Evolutionary conservation across 2,113 vertebrate species (phyloP), one percentile per base, ranked within the genome.

Genomic region (Mionectes macconnelli): DNA sequence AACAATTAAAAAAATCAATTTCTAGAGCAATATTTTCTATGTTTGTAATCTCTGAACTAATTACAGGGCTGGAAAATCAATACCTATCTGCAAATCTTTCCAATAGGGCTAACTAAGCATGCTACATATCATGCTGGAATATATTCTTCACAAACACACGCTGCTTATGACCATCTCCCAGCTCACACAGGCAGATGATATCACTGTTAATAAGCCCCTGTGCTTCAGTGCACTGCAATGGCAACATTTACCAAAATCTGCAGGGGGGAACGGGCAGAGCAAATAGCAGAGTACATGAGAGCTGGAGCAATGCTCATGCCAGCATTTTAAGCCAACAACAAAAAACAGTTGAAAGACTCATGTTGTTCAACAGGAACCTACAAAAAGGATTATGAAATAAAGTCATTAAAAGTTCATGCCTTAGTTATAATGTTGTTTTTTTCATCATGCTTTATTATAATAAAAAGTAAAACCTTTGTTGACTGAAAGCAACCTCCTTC

Each of bases 21-120:
- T 85, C 70, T 50, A 33, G 70, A 63, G 59, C 82, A 23, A 74
- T 94, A 90, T 92, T 97, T 91, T 88, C 87, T 94, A 45, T 95
- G 84, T 56, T 90, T 80, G 70, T 84, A 83, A 97, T 88, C 94
- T 68, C 87, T 63, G 81, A 66, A 89, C 93, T 94, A 96, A 97
- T 96, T 96, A 93, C 47, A 86, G 70, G 55, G 4, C 59, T 67
- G 87, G 78, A 91, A 95, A 94, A 94, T 96, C 96, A 8, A 97
- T 96, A 8, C 22, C 68, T 91, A 86, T 86, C 85, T 74, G 78
- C 50, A 94, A 94, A 91, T 88, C 92, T 88, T 96, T 91, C 88
- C 94, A 85, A 70, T 88, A 72, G 0, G 0, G 63, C 72, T 77
- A 72, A 31, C 87, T 59, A 80, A 88, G 60, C 50, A 6, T 28